Base-by-base conservation (phyloP, 2,113 vertebrate species). In the Ophthalmolycus amberensis region DNA sequence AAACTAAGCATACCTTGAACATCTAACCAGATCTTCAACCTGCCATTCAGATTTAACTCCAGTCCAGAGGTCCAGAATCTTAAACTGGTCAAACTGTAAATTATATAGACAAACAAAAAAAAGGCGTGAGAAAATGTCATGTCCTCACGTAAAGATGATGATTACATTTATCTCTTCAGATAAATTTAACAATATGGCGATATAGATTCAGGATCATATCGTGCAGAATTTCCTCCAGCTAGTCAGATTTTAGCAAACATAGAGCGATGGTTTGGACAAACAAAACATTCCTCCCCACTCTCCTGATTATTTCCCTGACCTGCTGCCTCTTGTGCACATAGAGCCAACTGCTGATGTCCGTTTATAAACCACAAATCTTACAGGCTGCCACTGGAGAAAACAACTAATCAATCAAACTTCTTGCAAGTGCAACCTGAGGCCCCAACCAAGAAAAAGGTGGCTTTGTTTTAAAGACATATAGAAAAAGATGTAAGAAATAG, bases 331-430 rank as follows among this genome's bases (percentile, higher is more conserved):
- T 65, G 25, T 56, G 40, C 67, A 73, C 40, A 60, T 50, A n/a
- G 1, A 59, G 75, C 64, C 73, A 29, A 73, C 58, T 38, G 56
- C 71, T 68, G 69, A 66, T 68, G 75, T 63, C 40, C 68, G 11
- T 72, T 78, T 65, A 59, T 71, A 54, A 72, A 58, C 63, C 22
- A 38, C 68, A 63, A 60, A 82, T 82, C 78, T 42, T 42, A 27
- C 20, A 65, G 63, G 40, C 69, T 80, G 73, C 56, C n/a, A 63
- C 42, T 42, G 32, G 18, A 58, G 40, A 59, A 15, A 22, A 18
- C 7, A 46, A 44, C 42, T 34, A 48, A 82, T 64, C 15, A 73
- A 83, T 22, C 54, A 14, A 50, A 52, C 59, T 15, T 66, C 64
- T 67, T 63, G 14, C 50, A 70, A 77, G 32, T 44, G 46, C 75